Evolutionary conservation across 2,113 vertebrate species (phyloP), one percentile per base, ranked within the genome.

Genomic region (Crypturellus undulatus): DNA sequence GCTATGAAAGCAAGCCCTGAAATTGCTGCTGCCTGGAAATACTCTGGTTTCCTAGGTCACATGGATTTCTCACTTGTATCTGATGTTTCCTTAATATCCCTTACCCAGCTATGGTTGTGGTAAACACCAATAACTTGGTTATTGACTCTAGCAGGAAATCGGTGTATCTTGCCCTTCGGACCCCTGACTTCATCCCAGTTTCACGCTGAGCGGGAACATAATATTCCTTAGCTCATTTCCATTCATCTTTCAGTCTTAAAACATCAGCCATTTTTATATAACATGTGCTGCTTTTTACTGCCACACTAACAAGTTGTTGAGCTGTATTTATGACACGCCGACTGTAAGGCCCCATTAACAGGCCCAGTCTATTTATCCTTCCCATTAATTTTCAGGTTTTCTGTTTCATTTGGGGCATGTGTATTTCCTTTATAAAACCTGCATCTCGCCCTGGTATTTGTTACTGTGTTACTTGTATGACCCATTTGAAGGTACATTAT

Each of bases 21-120:
- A 88, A 92, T 62, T 75, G 85, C 58, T 79, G 22, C 83, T 95
- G 91, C 87, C 93, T 87, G 95, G 90, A 96, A 97, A 47, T 40
- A 52, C 82, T 71, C 77, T 84, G 71, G 28, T 76, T 95, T 94
- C 79, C 83, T 79, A 6, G 1, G 0, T 43, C 17, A 36, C 58
- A 2, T 4, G 58, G 51, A 76, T 4, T 45, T 71, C 73, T 56
- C 17, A 56, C 32, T 76, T 30, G 1, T 51, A 5, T 42, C 32
- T 60, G 34, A 40, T 79, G 79, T 54, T 75, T 63, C 59, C 59
- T 13, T 60, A 32, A 21, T 59, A 9, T 12, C 73, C 49, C 65
- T 52, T 34, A 8, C 8, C n/a, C 65, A 60, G 18, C 69, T 15
- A 10, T 80, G n/a, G 63, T 1, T 22, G 0, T 22, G 56, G 69